Base-by-base conservation (phyloP, 2,113 vertebrate genomes). In the Balaenoptera acutorostrata region DNA sequence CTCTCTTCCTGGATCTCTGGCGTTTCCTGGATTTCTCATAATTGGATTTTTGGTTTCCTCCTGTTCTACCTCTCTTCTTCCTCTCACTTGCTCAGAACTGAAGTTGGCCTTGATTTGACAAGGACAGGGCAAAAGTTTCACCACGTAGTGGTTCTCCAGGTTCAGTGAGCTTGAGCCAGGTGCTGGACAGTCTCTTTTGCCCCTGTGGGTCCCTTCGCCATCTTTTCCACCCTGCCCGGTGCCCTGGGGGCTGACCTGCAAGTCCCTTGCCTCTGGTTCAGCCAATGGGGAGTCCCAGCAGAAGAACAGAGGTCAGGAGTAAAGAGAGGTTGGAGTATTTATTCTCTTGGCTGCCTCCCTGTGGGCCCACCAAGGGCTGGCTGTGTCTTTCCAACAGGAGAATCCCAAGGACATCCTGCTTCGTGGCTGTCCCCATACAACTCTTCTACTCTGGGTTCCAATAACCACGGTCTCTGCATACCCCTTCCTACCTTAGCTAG, bases 201-300 rank as follows among this genome's bases (percentile, higher is more conserved):
- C 36, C 8, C 36, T 8, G 3, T 2, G 23, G 46, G 15, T 12
- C 36, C 12, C 5, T 6, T 41, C 5, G 0, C 33, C 3, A 33
- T 8, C 31, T 68, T 78, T 18, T 31, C 20, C 18, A 31, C 23
- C 9, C 18, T 25, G 29, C 17, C n/a, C 21, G 1, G 6, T 21
- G 57, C 5, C 77, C 84, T 25, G 29, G 46, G 46, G 41, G 20
- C 6, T 57, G 31, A 29, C 1, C 44, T 8, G 0, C 27, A 20
- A 33, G 49, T 21, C 17, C 7, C 69, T 64, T 29, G 44, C 21
- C 61, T 90, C 83, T 17, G 41, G 8, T 64, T 93, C 23, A 33
- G 63, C 27, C 27, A 21, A 4, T 49, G 46, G 2, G 15, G 55
- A 59, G 17, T 29, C 20, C 55, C 0, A 0, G 12, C 6, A 57